Conservation (phyloP, 2,113 vertebrate genomes). For the Coracopsis vasa region DNA sequence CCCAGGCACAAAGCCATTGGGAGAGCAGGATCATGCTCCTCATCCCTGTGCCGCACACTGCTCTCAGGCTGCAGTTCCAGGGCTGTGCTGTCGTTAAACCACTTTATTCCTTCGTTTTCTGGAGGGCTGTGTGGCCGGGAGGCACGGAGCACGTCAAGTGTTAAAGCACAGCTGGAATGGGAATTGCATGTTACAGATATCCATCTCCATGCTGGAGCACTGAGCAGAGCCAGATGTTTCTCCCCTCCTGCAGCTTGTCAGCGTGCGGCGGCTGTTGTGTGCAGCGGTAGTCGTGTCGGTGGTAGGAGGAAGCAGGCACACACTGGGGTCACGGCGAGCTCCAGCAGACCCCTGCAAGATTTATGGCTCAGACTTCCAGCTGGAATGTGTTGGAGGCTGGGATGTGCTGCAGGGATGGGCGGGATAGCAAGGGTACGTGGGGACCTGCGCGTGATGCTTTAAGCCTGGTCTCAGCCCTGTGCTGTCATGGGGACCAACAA, state of each 20-base stretch:
- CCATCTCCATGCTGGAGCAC: neutral
- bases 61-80: neutral
- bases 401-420: neutral
- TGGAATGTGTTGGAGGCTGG: neutral
- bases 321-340: neutral
- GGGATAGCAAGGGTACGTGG: accelerated
- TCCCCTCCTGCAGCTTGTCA: neutral
- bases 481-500: neutral
- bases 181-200: neutral
- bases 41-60: accelerated
- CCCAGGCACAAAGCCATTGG: accelerated
- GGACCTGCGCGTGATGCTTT: neutral
- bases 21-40: neutral
- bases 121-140: neutral
- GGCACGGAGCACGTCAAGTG: accelerated
- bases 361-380: neutral
- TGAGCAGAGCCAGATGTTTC: slow-evolving; percentile 24
- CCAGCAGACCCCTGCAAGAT: neutral
- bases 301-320: neutral
- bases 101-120: neutral
- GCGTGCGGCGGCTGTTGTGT: neutral
- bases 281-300: neutral
- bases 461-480: neutral
- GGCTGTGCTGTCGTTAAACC: neutral
- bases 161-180: neutral